Conservation (phyloP, 2,888 invertebrate species). For the Torymus tubicola region DNA sequence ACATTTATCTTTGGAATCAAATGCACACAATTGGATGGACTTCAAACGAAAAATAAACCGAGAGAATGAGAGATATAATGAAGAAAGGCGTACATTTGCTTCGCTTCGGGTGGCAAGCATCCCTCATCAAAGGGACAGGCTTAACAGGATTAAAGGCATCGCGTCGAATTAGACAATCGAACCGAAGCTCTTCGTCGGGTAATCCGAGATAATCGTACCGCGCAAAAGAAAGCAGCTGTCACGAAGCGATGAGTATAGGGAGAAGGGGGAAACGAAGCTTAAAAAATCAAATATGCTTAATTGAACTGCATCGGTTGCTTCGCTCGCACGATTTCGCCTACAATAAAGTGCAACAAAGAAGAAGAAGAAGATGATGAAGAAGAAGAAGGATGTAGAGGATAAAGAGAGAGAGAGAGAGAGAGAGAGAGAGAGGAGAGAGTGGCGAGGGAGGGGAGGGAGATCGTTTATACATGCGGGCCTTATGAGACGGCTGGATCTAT, state of each 20-base stretch:
- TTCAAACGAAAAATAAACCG: too few species aligned
- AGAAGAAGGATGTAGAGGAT: background rate
- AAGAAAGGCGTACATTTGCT: too few species aligned
- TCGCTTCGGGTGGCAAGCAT: background rate
- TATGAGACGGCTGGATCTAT: conserved; percentile 68
- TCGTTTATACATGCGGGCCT: conserved; percentile 60
- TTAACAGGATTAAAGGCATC: background rate
- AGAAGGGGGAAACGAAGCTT: background rate
- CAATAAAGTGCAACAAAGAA: background rate
- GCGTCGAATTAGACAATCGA: too few species aligned
- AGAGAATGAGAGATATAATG: too few species aligned
- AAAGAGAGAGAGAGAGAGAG: background rate
- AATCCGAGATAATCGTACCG: too few species aligned
- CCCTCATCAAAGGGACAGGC: background rate
- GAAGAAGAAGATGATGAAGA: background rate
- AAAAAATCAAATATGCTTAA: conserved; percentile 36
- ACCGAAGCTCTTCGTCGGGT: too few species aligned
- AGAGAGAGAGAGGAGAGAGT: conserved; percentile 18
- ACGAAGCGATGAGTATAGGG: background rate
- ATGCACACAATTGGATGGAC: too few species aligned
- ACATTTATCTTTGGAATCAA: too few species aligned
- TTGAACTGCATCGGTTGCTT: conserved; percentile 24
- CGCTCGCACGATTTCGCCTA: too few species aligned
- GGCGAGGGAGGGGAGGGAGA: conserved; percentile 15
- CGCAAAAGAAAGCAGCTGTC: background rate